A percentile compares a stretch with the other conserved stretches of the same genome.
Conservation (phyloP, 2,113 vertebrate species). For the Spizaetus ornatus region DNA sequence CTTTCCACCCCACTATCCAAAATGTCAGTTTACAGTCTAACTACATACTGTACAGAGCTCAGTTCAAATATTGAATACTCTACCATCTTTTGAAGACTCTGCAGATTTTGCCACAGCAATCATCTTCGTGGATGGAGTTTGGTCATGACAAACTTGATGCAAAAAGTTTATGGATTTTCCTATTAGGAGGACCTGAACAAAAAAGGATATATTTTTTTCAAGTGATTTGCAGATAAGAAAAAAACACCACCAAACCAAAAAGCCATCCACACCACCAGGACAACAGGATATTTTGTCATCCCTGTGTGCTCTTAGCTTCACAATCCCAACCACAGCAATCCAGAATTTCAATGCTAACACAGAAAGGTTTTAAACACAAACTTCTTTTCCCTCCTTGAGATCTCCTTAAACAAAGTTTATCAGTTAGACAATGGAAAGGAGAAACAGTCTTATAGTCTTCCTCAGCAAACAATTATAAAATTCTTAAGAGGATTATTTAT, state of each 20-base stretch:
- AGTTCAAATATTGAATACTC: not conserved
- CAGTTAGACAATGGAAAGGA: not conserved
- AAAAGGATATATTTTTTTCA: not conserved
- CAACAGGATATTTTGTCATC: not conserved
- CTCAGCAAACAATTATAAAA: not conserved
- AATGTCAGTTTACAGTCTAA: not conserved
- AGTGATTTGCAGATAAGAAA: not conserved
- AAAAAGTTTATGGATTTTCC: constrained; percentile 99
- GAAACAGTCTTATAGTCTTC: not conserved
- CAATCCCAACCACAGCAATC: not conserved
- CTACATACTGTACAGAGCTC: rapidly evolving
- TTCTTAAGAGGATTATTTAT: not conserved
- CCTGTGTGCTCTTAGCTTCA: not conserved
- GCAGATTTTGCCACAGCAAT: constrained; percentile 82
- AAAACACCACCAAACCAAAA: not conserved
- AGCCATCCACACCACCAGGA: not conserved
- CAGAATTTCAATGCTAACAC: not conserved
- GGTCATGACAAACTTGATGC: constrained; percentile 96
- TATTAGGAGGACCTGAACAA: constrained; percentile 88
- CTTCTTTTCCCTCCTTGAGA: not conserved
- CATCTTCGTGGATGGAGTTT: constrained; percentile 88
- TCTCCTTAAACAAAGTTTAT: not conserved
- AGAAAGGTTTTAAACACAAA: not conserved
- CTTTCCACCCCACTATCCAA: not conserved
- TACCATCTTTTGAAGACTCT: constrained; percentile 90